Evolutionary conservation across 1,140 invertebrate genomes (phyloP).

Genomic region (Aphaenogaster floridana): DNA sequence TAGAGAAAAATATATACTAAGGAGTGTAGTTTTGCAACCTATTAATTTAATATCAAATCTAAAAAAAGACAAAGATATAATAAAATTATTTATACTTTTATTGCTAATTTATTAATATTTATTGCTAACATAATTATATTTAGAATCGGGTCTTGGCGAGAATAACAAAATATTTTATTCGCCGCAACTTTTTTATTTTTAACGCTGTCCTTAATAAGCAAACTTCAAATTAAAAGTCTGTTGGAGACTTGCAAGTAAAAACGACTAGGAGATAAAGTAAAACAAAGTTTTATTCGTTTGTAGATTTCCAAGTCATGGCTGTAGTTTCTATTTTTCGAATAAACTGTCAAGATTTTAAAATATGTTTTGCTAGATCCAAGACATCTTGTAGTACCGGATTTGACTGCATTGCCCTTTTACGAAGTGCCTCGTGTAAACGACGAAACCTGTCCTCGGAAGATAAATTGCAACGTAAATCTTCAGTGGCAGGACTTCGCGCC

Average conservation of each 20-base stretch:
- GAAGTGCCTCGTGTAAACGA: conserved; percentile 33
- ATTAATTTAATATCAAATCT: not conserved
- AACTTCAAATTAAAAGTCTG: conserved; percentile 20
- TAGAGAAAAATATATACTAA: not conserved
- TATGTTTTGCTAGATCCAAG: not conserved
- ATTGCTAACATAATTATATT: not conserved
- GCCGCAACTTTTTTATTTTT: not conserved
- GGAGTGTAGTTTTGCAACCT: not conserved
- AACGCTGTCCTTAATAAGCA: conserved; percentile 2
- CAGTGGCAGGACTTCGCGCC: not conserved
- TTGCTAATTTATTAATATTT: conserved; percentile 1
- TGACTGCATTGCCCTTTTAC: conserved; percentile 25
- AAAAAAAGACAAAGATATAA: not conserved
- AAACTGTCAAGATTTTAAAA: conserved; percentile 11
- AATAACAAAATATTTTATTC: not conserved
- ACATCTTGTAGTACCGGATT: conserved; percentile 4
- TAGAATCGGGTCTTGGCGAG: not conserved
- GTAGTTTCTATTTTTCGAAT: not conserved
- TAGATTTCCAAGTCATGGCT: not conserved
- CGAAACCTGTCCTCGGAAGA: conserved; percentile 21
- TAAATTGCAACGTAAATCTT: conserved; percentile 47
- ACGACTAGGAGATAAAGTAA: not conserved
- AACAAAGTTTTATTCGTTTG: not conserved
- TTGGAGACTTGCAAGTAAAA: not conserved
- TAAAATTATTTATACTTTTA: not conserved